phyloP scores from a whole-genome alignment of 2,113 vertebrate species.

The human region GRCh38 chr9:89932001-89932500 shows the following conservation, averaged over 20 bases:
- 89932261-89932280: background rate
- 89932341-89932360: background rate
- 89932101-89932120: rapidly evolving
- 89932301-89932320: background rate
- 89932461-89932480: background rate
- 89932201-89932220: background rate
- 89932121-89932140: no score
- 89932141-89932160: background rate
- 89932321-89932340: background rate
- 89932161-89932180: rapidly evolving
- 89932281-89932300: background rate
- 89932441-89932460: background rate
- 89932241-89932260: background rate
- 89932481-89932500: background rate
- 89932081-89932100: background rate
- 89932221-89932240: background rate
- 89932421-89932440: background rate
- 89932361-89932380: background rate
- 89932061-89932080: rapidly evolving
- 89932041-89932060: background rate
- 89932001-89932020: background rate
- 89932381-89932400: background rate
- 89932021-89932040: background rate
- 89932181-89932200: background rate
- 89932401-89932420: background rate